Base-by-base conservation (phyloP, 1,140 invertebrate genomes). In the Homarus americanus region DNA sequence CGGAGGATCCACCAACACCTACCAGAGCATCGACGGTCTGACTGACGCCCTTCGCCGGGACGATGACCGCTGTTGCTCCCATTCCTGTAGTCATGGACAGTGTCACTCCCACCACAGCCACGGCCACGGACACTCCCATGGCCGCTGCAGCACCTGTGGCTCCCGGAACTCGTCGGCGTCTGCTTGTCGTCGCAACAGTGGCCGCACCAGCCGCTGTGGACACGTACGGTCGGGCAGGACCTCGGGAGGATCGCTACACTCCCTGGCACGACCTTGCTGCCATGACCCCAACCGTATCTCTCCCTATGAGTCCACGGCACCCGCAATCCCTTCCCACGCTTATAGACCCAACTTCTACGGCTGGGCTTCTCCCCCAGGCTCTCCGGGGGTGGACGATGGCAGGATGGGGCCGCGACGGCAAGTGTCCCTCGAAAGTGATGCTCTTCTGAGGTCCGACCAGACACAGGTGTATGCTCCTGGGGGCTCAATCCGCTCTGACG, bases 1-100 rank as follows among this genome's bases (percentile, higher is more conserved):
- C 73, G 85, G 84, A 9, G 85, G 84, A 4, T 92, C 92, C 44
- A 91, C 92, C 40, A 88, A 87, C 80, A 92, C 92, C 34, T 92
- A 92, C 86, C 92, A 92, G 44, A 92, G 92, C 89, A 92, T 92
- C 78, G 92, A 92, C 15, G 91, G 91, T 20, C 87, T 92, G n/a
- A 85, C 86, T 2, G 89, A 82, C 49, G 91, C 85, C 63, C 40
- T 85, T 28, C 87, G 49, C 84, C 73, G 63, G 38, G 91, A 92
- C 88, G 82, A 79, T 34, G 84, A 85, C 49, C 40, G 12, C 36
- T 87, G 73, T 66, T 85, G 80, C 32, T 86, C 82, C 79, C 85
- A 72, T 69, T 83, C 78, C 82, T 87, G 79, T 49, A 83, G 91
- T 49, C 82, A 83, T 49, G 75, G 44, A 44, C 85, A 87, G 82